Evolutionary conservation across 2,113 vertebrate species (phyloP), one percentile per base, ranked within the genome.

Genomic region (Recurvirostra avosetta): DNA sequence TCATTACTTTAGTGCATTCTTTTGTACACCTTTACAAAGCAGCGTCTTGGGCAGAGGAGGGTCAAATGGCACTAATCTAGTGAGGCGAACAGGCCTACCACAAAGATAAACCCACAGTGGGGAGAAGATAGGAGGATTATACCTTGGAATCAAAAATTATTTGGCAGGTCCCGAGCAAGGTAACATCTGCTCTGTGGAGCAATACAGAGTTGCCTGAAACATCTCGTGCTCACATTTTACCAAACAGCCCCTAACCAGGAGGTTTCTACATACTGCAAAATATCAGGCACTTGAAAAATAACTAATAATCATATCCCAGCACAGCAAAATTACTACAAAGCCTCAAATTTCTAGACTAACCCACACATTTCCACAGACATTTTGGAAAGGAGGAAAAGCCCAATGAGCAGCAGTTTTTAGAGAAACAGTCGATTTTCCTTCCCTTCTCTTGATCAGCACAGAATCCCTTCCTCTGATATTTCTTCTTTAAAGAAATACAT

Each of bases 91-190:
- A 9, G 18, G 38, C 14, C 47, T 23, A 47, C 22, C n/a, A 83
- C 1, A 2, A 55, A 73, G 19, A 53, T 5, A 62, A 2, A 73
- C 7, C 38, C 9, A 26, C 2, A 4, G 8, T 11, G 34, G 3
- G 1, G 11, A 32, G 9, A 86, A 56, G 29, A 49, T 20, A 58
- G 3, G 6, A 6, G 3, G 27, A 47, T 65, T 88, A 92, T 71
- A 97, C 68, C 87, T 90, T 77, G 86, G 43, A 91, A 73, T 95
- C 43, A 83, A 30, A 92, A 97, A 95, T 79, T 87, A 88, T 72
- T 92, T 91, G 61, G 61, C 86, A 95, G 56, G 43, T 96, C 40
- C 72, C 76, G 80, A 96, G 36, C 74, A 93, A 92, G 19, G 65
- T 73, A 97, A 77, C 55, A 80, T 87, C 59, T 0, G 0, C 76